Percentiles rank a stretch among this genome's conserved stretches.
Evolutionary conservation across 2,888 invertebrate genomes (phyloP).

Genomic region (Megalurothrips usitatus): DNA sequence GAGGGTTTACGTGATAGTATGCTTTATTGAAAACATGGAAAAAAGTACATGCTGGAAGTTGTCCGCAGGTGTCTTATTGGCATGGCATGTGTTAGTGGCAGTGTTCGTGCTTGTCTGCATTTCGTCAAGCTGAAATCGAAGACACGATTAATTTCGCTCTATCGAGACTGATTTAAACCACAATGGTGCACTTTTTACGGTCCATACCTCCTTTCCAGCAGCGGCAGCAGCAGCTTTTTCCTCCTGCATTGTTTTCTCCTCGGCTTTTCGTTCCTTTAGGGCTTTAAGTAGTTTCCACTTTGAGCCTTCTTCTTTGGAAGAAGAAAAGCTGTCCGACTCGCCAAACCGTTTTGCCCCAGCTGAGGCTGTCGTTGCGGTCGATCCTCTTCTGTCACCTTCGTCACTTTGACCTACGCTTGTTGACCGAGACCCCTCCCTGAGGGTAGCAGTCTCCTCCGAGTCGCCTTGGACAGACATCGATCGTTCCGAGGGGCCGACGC

Average conservation of each 20-base stretch:
- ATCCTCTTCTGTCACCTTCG: neutral
- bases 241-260: constrained; percentile 71
- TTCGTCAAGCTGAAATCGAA: neutral
- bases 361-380: neutral
- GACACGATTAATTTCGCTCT: neutral
- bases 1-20: neutral
- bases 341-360: constrained; percentile 8
- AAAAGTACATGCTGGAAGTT: too few relatives aligned
- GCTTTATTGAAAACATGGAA: neutral
- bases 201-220: constrained; percentile 43
- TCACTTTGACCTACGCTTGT: neutral
- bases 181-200: neutral
- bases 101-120: neutral
- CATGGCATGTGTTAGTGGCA: too few relatives aligned
- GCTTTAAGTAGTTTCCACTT: constrained; percentile 90
- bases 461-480: constrained; percentile 47
- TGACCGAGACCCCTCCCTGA: constrained; percentile 42
- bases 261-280: constrained; percentile 82
- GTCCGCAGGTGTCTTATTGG: too few relatives aligned
- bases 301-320: constrained; percentile 53
- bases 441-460: constrained; percentile 45
- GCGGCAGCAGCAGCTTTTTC: constrained; percentile 59
- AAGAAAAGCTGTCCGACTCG: constrained; percentile 23
- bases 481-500: constrained; percentile 47
- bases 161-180: neutral